Conservation (phyloP, 2,797 vertebrate genomes). For the Enteromius viviparus region DNA sequence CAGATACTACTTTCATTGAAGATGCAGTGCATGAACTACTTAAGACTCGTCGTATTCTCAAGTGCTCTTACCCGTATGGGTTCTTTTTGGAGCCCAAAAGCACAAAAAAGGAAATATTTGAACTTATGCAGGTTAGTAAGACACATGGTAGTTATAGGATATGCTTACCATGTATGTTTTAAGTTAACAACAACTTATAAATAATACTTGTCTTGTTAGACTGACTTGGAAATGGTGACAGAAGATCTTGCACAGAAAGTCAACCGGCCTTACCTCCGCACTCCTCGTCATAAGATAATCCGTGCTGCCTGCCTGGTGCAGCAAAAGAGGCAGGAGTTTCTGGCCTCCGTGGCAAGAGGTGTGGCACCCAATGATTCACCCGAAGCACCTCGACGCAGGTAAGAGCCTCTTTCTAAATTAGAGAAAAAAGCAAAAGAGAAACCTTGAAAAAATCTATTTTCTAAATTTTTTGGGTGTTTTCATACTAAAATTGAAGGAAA, state of each 20-base stretch:
- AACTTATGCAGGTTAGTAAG: conserved; percentile 95
- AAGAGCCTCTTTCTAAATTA: not conserved
- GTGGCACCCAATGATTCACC: conserved; percentile 98
- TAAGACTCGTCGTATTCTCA: conserved; percentile 97
- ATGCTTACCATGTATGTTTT: not conserved
- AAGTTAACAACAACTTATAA: not conserved
- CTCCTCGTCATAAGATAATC: conserved; percentile 96
- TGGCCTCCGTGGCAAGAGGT: conserved; percentile 94
- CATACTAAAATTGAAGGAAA: not conserved
- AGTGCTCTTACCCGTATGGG: conserved; percentile 99
- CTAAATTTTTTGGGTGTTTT: not conserved
- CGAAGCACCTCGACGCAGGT: conserved; percentile 94
- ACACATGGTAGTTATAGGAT: not conserved
- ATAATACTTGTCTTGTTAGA: conserved; percentile 74
- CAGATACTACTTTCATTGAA: conserved; percentile 99
- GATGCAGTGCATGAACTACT: conserved; percentile 96
- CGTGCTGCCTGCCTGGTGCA: conserved; percentile 95
- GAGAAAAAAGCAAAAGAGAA: not conserved
- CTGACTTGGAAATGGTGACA: conserved; percentile 98
- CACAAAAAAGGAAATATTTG: conserved; percentile 99
- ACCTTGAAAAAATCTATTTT: not conserved
- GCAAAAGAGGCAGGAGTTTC: conserved; percentile 96
- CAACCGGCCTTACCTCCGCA: conserved; percentile 96
- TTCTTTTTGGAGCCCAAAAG: conserved; percentile 99
- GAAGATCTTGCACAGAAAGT: conserved; percentile 99